phyloP scores from a whole-genome alignment of 2,888 invertebrate species.

The Punctoribates punctum region DNA sequence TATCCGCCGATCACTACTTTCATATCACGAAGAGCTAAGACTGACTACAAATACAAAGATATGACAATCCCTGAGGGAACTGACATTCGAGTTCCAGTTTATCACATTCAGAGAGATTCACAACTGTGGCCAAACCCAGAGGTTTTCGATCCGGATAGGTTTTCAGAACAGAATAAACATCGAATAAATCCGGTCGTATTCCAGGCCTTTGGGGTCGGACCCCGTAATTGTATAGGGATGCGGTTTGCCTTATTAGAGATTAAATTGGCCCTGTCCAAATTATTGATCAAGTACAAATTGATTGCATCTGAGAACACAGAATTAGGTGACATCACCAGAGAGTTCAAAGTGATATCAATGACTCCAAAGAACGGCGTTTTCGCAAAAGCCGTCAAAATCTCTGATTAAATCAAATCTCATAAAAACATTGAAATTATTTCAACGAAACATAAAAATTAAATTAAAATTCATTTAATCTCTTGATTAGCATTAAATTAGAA shows the following conservation, averaged over 20 bases:
- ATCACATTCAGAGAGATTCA: constrained; percentile 49
- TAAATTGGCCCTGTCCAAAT: constrained; percentile 44
- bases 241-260: constrained; percentile 47
- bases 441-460: too few species aligned
- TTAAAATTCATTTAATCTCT: too few species aligned
- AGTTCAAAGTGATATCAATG: constrained; percentile 42
- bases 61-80: constrained; percentile 47
- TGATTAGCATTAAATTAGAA: neutral
- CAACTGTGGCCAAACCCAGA: constrained; percentile 49
- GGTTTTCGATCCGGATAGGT: constrained; percentile 49
- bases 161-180: constrained; percentile 37
- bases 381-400: constrained; percentile 40
- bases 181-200: constrained; percentile 38
- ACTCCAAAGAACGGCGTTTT: constrained; percentile 46
- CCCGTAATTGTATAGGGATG: constrained; percentile 47
- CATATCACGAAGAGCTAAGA: constrained; percentile 39
- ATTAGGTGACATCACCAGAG: constrained; percentile 7
- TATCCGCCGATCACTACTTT: constrained; percentile 48
- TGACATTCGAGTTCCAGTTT: constrained; percentile 48
- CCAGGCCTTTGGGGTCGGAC: constrained; percentile 47
- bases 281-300: constrained; percentile 45
- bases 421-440: neutral
- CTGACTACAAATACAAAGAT: constrained; percentile 41
- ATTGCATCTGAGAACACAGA: constrained; percentile 44
- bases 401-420: neutral